A percentile compares a stretch with the other conserved stretches of the same genome.
phyloP scores from a whole-genome alignment of 2,113 vertebrate species.

The Ophthalmolycus amberensis region DNA sequence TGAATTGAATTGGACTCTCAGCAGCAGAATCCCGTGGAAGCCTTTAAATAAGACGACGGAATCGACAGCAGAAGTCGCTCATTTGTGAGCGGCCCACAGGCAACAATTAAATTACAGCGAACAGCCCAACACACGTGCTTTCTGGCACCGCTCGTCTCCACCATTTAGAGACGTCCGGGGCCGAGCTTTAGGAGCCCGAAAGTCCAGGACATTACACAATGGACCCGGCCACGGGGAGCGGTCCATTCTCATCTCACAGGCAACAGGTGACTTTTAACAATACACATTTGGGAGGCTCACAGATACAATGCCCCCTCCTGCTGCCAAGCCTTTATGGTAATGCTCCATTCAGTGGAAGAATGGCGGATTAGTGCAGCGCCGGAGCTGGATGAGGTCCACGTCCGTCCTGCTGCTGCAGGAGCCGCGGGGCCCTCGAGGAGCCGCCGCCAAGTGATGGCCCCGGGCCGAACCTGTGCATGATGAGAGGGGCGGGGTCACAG shows the following conservation, averaged over 20 bases:
- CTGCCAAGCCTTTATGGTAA: constrained; percentile 81
- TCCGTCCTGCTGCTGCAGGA: constrained; percentile 45
- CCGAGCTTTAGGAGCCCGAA: constrained; percentile 46
- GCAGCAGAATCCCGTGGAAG: constrained; percentile 33
- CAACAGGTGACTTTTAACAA: constrained; percentile 76
- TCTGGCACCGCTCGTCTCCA: constrained; percentile 44
- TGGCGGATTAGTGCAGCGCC: constrained; percentile 73
- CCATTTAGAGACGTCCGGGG: constrained; percentile 35
- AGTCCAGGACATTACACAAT: constrained; percentile 67
- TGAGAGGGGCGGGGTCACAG: neutral
- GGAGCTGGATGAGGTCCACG: constrained; percentile 72
- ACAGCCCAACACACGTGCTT: constrained; percentile 22
- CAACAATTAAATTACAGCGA: constrained; percentile 68
- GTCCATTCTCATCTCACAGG: constrained; percentile 57
- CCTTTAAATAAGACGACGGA: constrained; percentile 49
- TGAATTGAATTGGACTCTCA: constrained; percentile 10
- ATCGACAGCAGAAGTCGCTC: constrained; percentile 35
- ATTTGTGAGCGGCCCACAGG: constrained; percentile 53
- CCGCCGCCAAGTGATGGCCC: constrained; percentile 6
- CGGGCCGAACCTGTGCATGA: neutral
- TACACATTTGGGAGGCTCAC: constrained; percentile 64
- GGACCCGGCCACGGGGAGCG: constrained; percentile 48
- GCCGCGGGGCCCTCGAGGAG: constrained; percentile 18
- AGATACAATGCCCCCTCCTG: constrained; percentile 62
- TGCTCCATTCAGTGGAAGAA: constrained; percentile 75